Base-by-base conservation (phyloP, 2,888 invertebrate species). In the Agonopterix heracliana region DNA sequence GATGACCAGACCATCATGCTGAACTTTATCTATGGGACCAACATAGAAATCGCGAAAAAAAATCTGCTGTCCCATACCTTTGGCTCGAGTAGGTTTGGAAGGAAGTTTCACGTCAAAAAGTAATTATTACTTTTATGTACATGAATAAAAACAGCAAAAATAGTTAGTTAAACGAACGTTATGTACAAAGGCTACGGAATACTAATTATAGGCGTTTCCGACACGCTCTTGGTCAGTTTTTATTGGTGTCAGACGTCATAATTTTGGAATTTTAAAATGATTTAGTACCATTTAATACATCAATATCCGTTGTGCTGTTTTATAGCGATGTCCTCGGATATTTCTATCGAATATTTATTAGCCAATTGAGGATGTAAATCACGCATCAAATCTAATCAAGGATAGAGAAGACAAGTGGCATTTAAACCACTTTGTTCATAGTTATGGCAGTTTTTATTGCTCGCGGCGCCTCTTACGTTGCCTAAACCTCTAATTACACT, bases 401-500 rank as follows among this genome's bases (percentile, higher is more conserved):
- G 47, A 55, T 52, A 45, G 45, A 41, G 50, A 57, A 54, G 46
- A 53, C 57, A 57, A 60, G 56, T 63, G 60, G 59, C 70, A 73
- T 70, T 74, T 68, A 67, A 60, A 64, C 51, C 58, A 59, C 58
- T 66, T 61, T 65, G 57, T 60, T 55, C 54, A 43, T 42, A 14
- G 36, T 44, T 46, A 51, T 44, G 55, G 65, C 63, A 58, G 63
- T 73, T 74, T 77, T 77, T 74, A 68, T 61, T 56, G 61, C 54
- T 56, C 60, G 58, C 55, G 61, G 63, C 59, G 57, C 58, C 54
- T 61, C 63, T 57, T 62, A 64, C 57, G 64, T 66, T 67, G 69
- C 63, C 65, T 59, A 68, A 62, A 66, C 74, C 68, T 63, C 66
- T 73, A 65, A 80, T 78, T 73, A 74, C 53, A 51, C 36, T 45